Base-by-base conservation (phyloP, 1,140 invertebrate species). In the Drosophila simulans region DNA sequence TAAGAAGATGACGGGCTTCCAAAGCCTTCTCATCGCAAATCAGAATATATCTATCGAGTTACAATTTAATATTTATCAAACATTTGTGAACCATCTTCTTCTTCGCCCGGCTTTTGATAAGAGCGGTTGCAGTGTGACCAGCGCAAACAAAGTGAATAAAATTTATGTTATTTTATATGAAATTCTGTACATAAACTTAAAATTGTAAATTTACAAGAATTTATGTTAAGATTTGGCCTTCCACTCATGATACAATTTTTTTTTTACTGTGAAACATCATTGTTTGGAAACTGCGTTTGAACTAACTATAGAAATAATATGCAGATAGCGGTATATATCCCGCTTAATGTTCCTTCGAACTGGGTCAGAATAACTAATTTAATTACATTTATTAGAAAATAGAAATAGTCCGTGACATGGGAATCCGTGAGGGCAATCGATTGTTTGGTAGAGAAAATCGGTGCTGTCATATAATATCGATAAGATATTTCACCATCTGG, bases 21-120 rank as follows among this genome's bases (percentile, higher is more conserved):
- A 49, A 2, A 11, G n/a, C 17, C 37, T 39, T 20, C 27, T 15
- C 64, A 68, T 68, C 3, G 11, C 15, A 12, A 13, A 10, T 25
- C 0, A 3, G 5, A 12, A 0, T 45, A 4, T 5, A 11, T 35
- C 20, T 45, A 2, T 42, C 7, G n/a, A 31, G 31, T 57, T 27
- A 15, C 25, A 43, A 35, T 58, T 35, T 22, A 45, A n/a, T 42
- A 8, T 25, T 42, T 46, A 25, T 43, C 35, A 20, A 34, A 34
- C 7, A 22, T 45, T 57, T 45, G 12, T 27, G 22, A 4, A 17
- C 17, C 12, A 4, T 45, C 25, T 58, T 58, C 56, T 35, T 58
- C 40, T 46, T 58, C 17, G 13, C 3, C 59, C 59, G 54, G 59
- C 2, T n/a, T 42, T 4, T 63, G 25, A 63, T 63, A 58, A 43